These are phyloP conservation scores for Matsumyia berberina DNA, from an alignment of 2,888 invertebrate species.

Conservation along the genomic window DNA sequence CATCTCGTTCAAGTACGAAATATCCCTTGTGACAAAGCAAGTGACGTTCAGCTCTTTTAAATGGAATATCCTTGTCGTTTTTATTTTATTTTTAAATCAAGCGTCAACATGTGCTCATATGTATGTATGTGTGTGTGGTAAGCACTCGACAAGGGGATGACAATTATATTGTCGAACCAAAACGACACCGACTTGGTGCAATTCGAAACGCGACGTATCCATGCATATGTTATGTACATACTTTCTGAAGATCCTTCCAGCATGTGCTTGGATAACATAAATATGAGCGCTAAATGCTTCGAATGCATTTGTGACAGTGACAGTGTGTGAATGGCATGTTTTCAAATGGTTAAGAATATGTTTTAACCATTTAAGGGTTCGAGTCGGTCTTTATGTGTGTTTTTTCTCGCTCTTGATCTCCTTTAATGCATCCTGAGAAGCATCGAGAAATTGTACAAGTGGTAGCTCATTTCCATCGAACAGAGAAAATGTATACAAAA, in stretches of 20 bases:
- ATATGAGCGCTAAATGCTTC: slow-evolving; percentile 39
- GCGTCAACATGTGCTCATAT: not conserved
- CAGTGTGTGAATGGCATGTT: slow-evolving; percentile 7
- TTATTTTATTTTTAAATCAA: slow-evolving; percentile 3
- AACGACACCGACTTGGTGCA: slow-evolving; percentile 33
- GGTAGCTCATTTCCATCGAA: slow-evolving; percentile 22
- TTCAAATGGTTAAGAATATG: not conserved
- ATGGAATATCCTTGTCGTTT: slow-evolving; percentile 61
- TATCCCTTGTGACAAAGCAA: slow-evolving; percentile 31
- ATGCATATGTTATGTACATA: no score
- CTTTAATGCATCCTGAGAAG: slow-evolving; percentile 41
- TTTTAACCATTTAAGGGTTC: slow-evolving; percentile 29
- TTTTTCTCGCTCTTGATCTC: slow-evolving; percentile 31
- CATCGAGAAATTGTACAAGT: not conserved
- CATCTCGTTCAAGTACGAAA: slow-evolving; percentile 23
- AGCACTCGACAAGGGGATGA: slow-evolving; percentile 55
- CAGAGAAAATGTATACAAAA: slow-evolving; percentile 7
- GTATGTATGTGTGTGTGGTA: slow-evolving; percentile 13
- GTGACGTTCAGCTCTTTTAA: slow-evolving; percentile 36
- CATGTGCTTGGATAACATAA: slow-evolving; percentile 46
- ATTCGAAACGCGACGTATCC: slow-evolving; percentile 6
- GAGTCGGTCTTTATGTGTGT: slow-evolving; percentile 37
- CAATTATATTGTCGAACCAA: slow-evolving; percentile 38
- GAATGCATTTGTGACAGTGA: slow-evolving; percentile 33
- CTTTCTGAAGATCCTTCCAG: slow-evolving; percentile 41